phyloP scores from a whole-genome alignment of 1,140 invertebrate genomes.

The Polyergus mexicanus region DNA sequence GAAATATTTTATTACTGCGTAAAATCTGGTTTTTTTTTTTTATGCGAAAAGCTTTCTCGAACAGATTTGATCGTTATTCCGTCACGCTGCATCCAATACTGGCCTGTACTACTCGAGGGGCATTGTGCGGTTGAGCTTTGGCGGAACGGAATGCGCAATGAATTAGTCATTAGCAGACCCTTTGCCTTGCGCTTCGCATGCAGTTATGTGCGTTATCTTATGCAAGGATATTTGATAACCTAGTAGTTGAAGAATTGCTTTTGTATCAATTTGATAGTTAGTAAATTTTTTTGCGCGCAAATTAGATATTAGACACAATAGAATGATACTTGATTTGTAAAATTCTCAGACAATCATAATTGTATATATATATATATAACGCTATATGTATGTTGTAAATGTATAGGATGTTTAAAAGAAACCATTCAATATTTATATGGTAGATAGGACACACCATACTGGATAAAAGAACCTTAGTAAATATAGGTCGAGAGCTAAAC shows the following conservation, averaged over 20 bases:
- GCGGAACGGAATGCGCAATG: slow-evolving; percentile 49
- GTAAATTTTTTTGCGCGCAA: not conserved
- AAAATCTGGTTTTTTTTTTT: slow-evolving; percentile 26
- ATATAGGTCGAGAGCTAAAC: too few species aligned
- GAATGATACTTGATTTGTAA: not conserved
- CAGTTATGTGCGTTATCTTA: not conserved
- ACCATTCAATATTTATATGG: too few species aligned
- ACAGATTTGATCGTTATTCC: slow-evolving; percentile 46
- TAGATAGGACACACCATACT: too few species aligned
- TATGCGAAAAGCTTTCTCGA: slow-evolving; percentile 7
- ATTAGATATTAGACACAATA: not conserved
- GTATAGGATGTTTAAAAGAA: not conserved
- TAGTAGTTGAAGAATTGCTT: not conserved
- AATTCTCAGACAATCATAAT: not conserved
- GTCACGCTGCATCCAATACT: slow-evolving; percentile 37
- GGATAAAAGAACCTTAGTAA: too few species aligned
- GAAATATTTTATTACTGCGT: slow-evolving; percentile 25
- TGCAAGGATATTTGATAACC: not conserved
- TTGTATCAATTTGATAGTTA: not conserved
- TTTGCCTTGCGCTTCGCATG: not conserved
- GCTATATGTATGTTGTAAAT: not conserved
- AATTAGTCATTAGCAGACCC: slow-evolving; percentile 50
- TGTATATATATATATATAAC: not conserved
- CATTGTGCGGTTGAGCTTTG: slow-evolving; percentile 27
- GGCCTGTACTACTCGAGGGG: slow-evolving; percentile 30